Percentiles rank a stretch among this genome's conserved stretches.
Evolutionary conservation across 1,140 invertebrate genomes (phyloP).

Genomic region (Radopholus similis): DNA sequence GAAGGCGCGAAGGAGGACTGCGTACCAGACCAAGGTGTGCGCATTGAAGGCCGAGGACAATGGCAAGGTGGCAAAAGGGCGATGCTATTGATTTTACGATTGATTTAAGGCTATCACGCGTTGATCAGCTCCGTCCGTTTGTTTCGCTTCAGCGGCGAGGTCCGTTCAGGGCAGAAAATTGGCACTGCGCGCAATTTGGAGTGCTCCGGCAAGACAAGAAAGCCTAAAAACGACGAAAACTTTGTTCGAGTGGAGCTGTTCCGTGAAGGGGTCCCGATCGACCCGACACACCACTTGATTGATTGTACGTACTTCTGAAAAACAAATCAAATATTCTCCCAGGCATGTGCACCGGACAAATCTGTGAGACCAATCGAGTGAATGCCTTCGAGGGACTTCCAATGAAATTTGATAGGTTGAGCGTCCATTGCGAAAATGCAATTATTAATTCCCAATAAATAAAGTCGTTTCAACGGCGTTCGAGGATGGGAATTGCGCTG

Average conservation of each 20-base stretch:
- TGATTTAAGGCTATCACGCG: slow-evolving; percentile 49
- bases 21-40: slow-evolving; percentile 47
- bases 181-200: slow-evolving; percentile 41
- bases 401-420: slow-evolving; percentile 50
- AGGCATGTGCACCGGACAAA: slow-evolving; percentile 61
- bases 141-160: slow-evolving; percentile 44
- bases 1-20: slow-evolving; percentile 32
- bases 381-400: slow-evolving; percentile 49
- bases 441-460: neutral
- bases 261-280: slow-evolving; percentile 44
- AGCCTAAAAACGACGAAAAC: slow-evolving; percentile 25
- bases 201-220: slow-evolving; percentile 1
- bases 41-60: slow-evolving; percentile 56
- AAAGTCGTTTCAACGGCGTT: slow-evolving; percentile 53
- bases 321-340: neutral
- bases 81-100: neutral
- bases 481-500: slow-evolving; percentile 54
- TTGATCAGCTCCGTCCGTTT: slow-evolving; percentile 51
- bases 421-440: neutral
- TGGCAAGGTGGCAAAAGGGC: slow-evolving; percentile 42
- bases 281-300: slow-evolving; percentile 55
- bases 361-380: slow-evolving; percentile 56
- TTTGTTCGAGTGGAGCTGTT: slow-evolving; percentile 51
- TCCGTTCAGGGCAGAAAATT: slow-evolving; percentile 50
- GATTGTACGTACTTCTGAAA: slow-evolving; percentile 40